These are phyloP conservation scores for Pachypsylla venusta DNA, from an alignment of 1,140 invertebrate species.

Conservation along the genomic window DNA sequence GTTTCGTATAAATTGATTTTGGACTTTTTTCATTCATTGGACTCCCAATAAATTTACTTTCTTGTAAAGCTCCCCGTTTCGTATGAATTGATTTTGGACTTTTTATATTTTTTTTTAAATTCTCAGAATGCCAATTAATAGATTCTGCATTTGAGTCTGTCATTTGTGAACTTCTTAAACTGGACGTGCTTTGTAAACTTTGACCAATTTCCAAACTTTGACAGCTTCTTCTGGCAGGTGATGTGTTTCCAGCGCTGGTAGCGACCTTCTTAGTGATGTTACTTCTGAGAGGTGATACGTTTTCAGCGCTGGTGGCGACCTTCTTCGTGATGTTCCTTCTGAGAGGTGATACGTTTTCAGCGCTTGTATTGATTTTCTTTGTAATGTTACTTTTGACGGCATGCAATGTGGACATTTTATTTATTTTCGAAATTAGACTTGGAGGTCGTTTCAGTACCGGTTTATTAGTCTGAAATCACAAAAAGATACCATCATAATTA, in stretches of 20 bases:
- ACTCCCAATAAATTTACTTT: too few relatives aligned
- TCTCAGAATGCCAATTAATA: background rate
- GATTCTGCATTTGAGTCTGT: background rate
- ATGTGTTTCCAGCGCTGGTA: background rate
- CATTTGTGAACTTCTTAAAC: background rate
- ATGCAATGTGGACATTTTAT: background rate
- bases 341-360: background rate
- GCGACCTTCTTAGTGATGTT: background rate
- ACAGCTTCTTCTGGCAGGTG: background rate
- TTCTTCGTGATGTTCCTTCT: too few relatives aligned
- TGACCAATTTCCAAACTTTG: background rate
- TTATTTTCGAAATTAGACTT: background rate
- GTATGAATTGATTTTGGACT: background rate
- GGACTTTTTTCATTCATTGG: background rate
- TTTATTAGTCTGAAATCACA: background rate
- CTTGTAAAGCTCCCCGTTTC: background rate
- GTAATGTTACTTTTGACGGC: background rate
- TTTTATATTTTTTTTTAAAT: background rate
- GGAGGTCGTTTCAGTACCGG: background rate
- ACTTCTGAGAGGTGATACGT: background rate
- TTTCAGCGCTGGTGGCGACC: background rate
- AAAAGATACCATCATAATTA: too few relatives aligned
- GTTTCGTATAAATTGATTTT: background rate
- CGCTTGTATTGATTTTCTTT: background rate
- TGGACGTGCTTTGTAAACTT: background rate